Evolutionary conservation across 2,888 invertebrate genomes (phyloP).

Genomic region (Cheilosia vernalis): DNA sequence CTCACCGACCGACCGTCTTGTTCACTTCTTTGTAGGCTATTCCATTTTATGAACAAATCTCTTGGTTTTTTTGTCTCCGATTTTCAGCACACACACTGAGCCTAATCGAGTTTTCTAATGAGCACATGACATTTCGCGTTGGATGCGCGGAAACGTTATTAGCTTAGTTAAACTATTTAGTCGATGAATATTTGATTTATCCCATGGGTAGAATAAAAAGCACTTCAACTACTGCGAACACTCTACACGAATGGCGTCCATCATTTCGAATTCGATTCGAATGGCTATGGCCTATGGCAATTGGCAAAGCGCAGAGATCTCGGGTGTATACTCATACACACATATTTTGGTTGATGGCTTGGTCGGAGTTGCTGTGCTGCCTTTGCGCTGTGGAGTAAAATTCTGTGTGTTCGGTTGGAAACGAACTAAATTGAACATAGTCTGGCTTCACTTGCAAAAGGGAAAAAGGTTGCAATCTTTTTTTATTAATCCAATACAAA

Average conservation of each 20-base stretch:
- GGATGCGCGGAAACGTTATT: conserved; percentile 46
- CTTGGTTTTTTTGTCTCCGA: conserved; percentile 40
- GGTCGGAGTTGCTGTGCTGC: neutral
- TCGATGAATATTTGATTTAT: conserved; percentile 37
- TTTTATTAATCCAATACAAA: too few relatives aligned
- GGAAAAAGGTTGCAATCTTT: neutral
- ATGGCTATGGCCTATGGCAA: conserved; percentile 35
- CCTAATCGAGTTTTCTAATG: conserved; percentile 50
- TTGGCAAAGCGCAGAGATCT: conserved; percentile 44
- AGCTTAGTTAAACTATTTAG: conserved; percentile 41
- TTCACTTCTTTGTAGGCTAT: conserved; percentile 38
- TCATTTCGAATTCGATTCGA: conserved; percentile 59
- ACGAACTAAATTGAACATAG: neutral
- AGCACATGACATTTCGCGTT: conserved; percentile 56
- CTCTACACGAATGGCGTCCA: conserved; percentile 73
- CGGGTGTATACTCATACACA: conserved; percentile 21
- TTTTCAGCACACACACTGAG: conserved; percentile 56
- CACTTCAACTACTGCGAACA: conserved; percentile 64
- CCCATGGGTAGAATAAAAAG: conserved; percentile 59
- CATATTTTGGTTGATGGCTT: conserved; percentile 9
- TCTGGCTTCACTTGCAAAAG: conserved; percentile 11
- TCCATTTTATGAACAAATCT: conserved; percentile 48
- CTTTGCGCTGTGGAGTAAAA: neutral
- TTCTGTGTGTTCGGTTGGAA: too few relatives aligned
- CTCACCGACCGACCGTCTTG: conserved; percentile 28